Base-by-base conservation (phyloP, 2,888 invertebrate genomes). In the Drosophila koepferae region DNA sequence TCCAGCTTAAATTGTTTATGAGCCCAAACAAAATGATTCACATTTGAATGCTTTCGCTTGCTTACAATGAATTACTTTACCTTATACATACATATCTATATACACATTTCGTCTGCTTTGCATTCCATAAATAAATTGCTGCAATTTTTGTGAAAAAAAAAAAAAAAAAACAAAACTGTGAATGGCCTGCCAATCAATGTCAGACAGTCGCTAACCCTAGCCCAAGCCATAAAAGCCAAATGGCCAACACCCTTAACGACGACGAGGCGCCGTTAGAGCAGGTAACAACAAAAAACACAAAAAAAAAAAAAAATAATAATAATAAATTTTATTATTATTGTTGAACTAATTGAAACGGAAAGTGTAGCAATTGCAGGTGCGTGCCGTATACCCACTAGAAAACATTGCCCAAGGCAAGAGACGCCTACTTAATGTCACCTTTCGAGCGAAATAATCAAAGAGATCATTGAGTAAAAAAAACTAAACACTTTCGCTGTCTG, bases 361-460 rank as follows among this genome's bases (percentile, higher is more conserved):
- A 72, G 74, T 78, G 68, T 63, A 68, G 56, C 66, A 66, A 44
- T 28, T 18, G 58, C 66, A 70, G 64, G 62, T 70, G 72, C 70
- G 66, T 68, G 46, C 64, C 46, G 49, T 38, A 31, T 62, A 8
- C 55, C 43, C 20, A 44, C 23, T 36, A 40, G 7, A 14, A 51
- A 66, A 53, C 36, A 16, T 54, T 4, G 58, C 40, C 43, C 63
- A 70, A 80, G 75, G 71, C 62, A 49, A 65, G 86, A 79, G 82
- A 79, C 88, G 86, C 86, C 80, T 81, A 83, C 87, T 65, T 83
- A 84, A 84, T 89, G 74, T 64, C 74, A 56, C 69, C 54, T 65
- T 84, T 84, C 87, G 59, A 40, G 75, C 40, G 87, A 84, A 84
- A 69, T 72, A 61, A 67, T 38, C 18, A 28, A n/a, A 49, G 31